Evolutionary conservation across 1,140 invertebrate genomes (phyloP).

Genomic region (Riptortus pedestris): DNA sequence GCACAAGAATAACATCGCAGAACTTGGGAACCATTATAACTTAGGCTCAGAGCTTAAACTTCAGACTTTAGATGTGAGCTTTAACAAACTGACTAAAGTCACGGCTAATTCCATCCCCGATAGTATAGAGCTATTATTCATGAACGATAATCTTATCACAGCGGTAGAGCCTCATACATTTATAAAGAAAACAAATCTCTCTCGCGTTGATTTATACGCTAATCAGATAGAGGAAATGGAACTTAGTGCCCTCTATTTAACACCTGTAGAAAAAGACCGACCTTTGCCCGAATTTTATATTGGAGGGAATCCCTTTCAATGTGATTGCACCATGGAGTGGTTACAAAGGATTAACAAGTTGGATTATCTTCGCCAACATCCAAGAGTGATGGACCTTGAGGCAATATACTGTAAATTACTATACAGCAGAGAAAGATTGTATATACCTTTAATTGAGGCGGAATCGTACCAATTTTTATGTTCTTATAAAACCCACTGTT

Average conservation of each 20-base stretch:
- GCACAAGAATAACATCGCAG: slow-evolving; percentile 74
- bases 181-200: slow-evolving; percentile 69
- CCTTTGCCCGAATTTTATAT: slow-evolving; percentile 75
- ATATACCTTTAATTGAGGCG: slow-evolving; percentile 70
- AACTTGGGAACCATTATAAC: slow-evolving; percentile 62
- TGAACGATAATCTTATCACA: slow-evolving; percentile 72
- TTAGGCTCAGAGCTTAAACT: slow-evolving; percentile 55
- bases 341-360: slow-evolving; percentile 67
- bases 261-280: slow-evolving; percentile 54
- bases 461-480: slow-evolving; percentile 82
- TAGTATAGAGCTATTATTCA: slow-evolving; percentile 63
- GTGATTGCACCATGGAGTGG: slow-evolving; percentile 83
- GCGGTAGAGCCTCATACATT: slow-evolving; percentile 71
- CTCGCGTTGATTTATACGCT: slow-evolving; percentile 71
- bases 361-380: slow-evolving; percentile 61
- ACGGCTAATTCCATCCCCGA: slow-evolving; percentile 59
- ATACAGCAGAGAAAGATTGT: slow-evolving; percentile 68
- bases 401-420: slow-evolving; percentile 81
- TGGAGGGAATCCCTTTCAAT: slow-evolving; percentile 75
- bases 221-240: slow-evolving; percentile 75
- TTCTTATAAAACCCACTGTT: slow-evolving; percentile 85
- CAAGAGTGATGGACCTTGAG: slow-evolving; percentile 79
- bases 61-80: slow-evolving; percentile 69
- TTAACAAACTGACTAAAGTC: slow-evolving; percentile 66
- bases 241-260: slow-evolving; percentile 62